phyloP scores from a whole-genome alignment of 2,888 invertebrate genomes.

The Arctia plantaginis region DNA sequence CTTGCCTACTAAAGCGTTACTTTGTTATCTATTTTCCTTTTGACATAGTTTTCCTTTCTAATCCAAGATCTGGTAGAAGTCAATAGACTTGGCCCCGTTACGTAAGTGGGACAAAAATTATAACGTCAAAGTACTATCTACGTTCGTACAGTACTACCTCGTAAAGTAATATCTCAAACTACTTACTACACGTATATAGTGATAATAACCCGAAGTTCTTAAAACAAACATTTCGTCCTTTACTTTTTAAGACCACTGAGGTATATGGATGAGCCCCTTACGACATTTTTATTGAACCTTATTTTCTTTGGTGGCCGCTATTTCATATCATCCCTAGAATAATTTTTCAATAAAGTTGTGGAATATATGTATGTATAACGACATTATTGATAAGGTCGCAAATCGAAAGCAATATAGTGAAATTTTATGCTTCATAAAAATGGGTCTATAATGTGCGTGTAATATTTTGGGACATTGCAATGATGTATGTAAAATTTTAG shows the following conservation, averaged over 20 bases:
- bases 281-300: slow-evolving; percentile 8
- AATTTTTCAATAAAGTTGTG: slow-evolving; percentile 45
- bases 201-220: neutral
- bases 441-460: slow-evolving; percentile 4
- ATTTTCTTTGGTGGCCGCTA: slow-evolving; percentile 19
- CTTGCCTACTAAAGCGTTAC: too few species aligned
- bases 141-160: neutral
- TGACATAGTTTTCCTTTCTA: too few species aligned
- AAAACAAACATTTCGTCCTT: neutral
- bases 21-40: too few species aligned
- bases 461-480: neutral
- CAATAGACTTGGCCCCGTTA: too few species aligned
- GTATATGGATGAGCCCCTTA: slow-evolving; percentile 34
- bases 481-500: neutral
- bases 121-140: neutral
- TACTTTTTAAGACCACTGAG: slow-evolving; percentile 14
- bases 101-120: neutral
- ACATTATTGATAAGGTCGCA: slow-evolving; percentile 8
- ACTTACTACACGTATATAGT: neutral
- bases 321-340: slow-evolving; percentile 35
- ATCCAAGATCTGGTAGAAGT: too few species aligned
- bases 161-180: neutral
- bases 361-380: slow-evolving; percentile 39
- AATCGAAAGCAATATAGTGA: slow-evolving; percentile 20
- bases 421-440: slow-evolving; percentile 19